Evolutionary conservation across 2,113 vertebrate genomes (phyloP).

Genomic region (Cephalopterus ornatus): DNA sequence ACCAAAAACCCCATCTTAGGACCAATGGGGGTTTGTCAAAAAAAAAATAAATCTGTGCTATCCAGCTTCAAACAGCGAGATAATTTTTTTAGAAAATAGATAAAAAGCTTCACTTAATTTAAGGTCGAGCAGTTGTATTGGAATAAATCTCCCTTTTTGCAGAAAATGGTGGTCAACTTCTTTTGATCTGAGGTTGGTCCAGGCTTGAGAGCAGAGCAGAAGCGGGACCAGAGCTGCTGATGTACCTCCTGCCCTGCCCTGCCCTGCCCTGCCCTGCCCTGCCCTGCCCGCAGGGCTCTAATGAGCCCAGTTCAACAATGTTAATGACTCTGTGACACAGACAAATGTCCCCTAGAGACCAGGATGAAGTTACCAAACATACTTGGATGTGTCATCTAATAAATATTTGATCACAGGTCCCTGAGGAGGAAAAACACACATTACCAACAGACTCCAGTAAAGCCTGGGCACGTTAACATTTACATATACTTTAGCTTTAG

Average conservation of each 20-base stretch:
- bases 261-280: neutral
- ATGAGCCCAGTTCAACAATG: neutral
- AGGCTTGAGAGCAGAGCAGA: neutral
- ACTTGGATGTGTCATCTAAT: neutral
- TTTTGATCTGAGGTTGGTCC: neutral
- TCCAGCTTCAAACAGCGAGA: neutral
- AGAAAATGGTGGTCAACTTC: neutral
- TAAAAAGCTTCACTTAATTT: neutral
- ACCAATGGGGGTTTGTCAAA: neutral
- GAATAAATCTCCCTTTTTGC: neutral
- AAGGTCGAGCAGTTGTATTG: neutral
- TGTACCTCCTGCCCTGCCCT: neutral
- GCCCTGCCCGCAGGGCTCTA: neutral
- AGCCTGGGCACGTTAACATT: neutral
- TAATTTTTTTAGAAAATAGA: neutral
- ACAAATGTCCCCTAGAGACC: neutral
- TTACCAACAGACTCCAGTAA: neutral
- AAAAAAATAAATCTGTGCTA: neutral
- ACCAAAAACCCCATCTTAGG: neutral
- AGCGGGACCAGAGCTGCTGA: neutral
- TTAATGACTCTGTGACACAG: neutral
- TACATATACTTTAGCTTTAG: neutral
- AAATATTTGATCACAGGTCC: constrained; percentile 12
- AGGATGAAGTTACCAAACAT: neutral
- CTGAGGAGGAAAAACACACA: neutral